Conservation (phyloP, 1,140 invertebrate species). For the Bathynomus jamesi region DNA sequence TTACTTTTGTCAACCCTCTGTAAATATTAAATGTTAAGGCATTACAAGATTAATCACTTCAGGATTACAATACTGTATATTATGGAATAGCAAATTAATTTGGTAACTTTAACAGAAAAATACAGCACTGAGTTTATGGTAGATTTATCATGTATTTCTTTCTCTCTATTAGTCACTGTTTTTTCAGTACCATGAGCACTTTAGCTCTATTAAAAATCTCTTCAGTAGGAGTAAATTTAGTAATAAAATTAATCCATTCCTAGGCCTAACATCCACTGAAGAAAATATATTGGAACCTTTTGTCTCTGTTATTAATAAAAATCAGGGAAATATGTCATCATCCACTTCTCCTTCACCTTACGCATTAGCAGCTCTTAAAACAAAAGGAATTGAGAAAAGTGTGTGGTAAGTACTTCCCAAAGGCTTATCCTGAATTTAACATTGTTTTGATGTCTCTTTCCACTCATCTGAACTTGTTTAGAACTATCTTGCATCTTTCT, state of each 20-base stretch:
- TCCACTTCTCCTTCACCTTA: conserved; percentile 5
- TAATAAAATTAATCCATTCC: neutral
- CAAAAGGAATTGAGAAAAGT: conserved; percentile 31
- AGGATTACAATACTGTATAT: too few species aligned
- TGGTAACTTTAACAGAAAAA: too few species aligned
- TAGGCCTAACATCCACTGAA: neutral
- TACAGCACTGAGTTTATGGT: too few species aligned
- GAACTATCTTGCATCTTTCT: neutral
- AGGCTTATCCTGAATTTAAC: neutral
- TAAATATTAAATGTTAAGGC: too few species aligned
- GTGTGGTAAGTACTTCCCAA: conserved; percentile 22
- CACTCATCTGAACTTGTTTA: neutral
- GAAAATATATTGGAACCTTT: neutral
- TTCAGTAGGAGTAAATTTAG: neutral
- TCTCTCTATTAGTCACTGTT: too few species aligned
- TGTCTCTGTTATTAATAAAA: neutral
- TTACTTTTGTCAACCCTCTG: too few species aligned
- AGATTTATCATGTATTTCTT: too few species aligned
- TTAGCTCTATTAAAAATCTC: neutral
- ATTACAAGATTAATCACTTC: too few species aligned
- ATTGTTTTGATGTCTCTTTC: neutral
- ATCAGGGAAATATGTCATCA: conserved; percentile 2
- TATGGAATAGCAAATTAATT: too few species aligned
- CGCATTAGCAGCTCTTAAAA: conserved; percentile 20
- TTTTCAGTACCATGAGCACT: neutral